Conservation (phyloP, 2,888 invertebrate genomes). For the Pseudanteris insignis region DNA sequence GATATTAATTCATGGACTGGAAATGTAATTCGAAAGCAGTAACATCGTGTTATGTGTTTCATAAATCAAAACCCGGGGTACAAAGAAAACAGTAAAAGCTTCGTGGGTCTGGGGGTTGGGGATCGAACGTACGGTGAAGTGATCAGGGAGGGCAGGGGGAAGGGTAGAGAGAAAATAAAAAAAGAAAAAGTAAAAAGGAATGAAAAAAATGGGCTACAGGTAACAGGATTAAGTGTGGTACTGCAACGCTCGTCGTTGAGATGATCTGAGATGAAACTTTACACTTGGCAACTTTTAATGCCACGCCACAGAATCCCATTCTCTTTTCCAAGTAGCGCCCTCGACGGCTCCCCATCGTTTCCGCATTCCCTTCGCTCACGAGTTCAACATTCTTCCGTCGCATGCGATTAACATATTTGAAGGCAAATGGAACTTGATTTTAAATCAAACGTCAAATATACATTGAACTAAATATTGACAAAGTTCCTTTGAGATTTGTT, state of each 20-base stretch:
- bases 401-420: conserved; percentile 3
- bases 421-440: neutral
- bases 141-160: too few species aligned
- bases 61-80: too few species aligned
- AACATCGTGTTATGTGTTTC: too few species aligned
- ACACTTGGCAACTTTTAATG: conserved; percentile 65
- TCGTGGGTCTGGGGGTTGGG: too few species aligned
- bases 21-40: too few species aligned
- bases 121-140: too few species aligned
- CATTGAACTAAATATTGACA: too few species aligned
- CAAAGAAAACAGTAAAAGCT: too few species aligned
- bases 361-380: conserved; percentile 10
- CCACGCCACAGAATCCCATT: conserved; percentile 54
- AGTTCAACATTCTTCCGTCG: conserved; percentile 2
- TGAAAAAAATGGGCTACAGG: conserved; percentile 62
- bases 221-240: conserved; percentile 63
- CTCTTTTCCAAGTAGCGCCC: neutral
- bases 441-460: neutral
- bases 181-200: conserved; percentile 22
- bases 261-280: conserved; percentile 63
- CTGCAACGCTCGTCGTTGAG: conserved; percentile 57
- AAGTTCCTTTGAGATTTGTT: too few species aligned
- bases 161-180: conserved; percentile 30
- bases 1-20: too few species aligned
- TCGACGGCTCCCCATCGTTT: neutral